Conservation (phyloP, 35 echinoderm and acorn worm species). For the Anneissia japonica region DNA sequence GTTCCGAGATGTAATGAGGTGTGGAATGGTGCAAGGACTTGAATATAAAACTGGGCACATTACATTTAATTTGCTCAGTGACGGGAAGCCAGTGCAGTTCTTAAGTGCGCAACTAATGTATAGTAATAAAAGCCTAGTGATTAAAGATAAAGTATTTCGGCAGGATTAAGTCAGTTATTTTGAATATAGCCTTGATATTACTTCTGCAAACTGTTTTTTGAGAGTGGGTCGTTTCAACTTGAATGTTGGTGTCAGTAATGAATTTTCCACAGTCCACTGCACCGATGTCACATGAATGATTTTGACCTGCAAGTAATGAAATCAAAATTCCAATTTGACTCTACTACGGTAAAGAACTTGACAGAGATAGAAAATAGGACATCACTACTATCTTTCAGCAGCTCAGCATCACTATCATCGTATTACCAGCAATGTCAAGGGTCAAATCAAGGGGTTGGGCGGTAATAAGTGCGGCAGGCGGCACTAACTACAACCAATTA, state of each 20-base stretch:
- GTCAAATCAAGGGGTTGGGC: too few relatives aligned
- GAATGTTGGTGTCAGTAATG: slow-evolving; percentile 46
- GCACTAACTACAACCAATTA: too few relatives aligned
- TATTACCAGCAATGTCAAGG: neutral
- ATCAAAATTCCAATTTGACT: neutral
- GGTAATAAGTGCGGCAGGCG: too few relatives aligned
- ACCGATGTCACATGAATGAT: slow-evolving; percentile 31
- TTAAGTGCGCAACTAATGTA: too few relatives aligned
- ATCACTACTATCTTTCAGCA: neutral
- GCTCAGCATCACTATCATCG: neutral
- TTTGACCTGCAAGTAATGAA: slow-evolving; percentile 31
- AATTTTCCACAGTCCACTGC: slow-evolving; percentile 40
- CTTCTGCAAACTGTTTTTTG: slow-evolving; percentile 31
- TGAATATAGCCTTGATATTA: slow-evolving; percentile 39
- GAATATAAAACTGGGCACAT: too few relatives aligned
- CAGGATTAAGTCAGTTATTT: neutral
- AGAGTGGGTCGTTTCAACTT: slow-evolving; percentile 51
- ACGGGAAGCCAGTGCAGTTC: too few relatives aligned
- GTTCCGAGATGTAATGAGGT: too few relatives aligned
- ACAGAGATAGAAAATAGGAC: neutral
- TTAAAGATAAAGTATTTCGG: too few relatives aligned
- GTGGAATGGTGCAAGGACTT: too few relatives aligned
- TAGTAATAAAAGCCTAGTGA: too few relatives aligned
- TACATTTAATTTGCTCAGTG: too few relatives aligned
- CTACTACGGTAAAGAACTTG: slow-evolving; percentile 15